Evolutionary conservation across 2,797 vertebrate genomes (phyloP), one percentile per base, ranked within the genome.

Genomic region (Clarias laeviceps): DNA sequence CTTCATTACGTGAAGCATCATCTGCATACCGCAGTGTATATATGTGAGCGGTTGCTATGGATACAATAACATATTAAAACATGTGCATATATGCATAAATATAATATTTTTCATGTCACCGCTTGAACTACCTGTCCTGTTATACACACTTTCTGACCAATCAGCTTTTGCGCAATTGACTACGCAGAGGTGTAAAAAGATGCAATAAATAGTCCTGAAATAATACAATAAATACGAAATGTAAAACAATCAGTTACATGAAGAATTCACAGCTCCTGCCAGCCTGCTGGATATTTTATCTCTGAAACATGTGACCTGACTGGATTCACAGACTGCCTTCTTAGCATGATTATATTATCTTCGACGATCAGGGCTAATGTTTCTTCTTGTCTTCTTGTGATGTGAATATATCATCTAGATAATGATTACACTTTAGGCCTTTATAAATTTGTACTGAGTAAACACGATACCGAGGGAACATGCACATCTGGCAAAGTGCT

Each of bases 181-280:
- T 24, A 61, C 2, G 20, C 65, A 32, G 15, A 32, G 27, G 29
- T 32, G 6, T 68, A 34, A 18, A 34, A 34, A 9, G 5, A 50
- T 12, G 45, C 11, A 12, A 12, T 50, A 50, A 12, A 50, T 50
- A 50, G 24, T 24, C 9, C 37, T 40, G 24, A 22, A 70, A 8
- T 3, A 24, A 70, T 12, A 12, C 68, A 40, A 24, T 40, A 70
- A 12, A 40, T 70, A 24, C 0, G 7, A 40, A 70, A 4, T 37
- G 40, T 17, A 69, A 37, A 18, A 70, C 24, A 22, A 18, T 24
- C 17, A 68, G 18, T 34, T 62, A 61, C 6, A 15, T 27, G 5
- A 61, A 24, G 22, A 17, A 27, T 59, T 62, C 50, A 80, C 83
- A 29, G 76, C 65, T 80, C 65, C 29, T 29, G n/a, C 83, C 64